Evolutionary conservation across 2,888 invertebrate genomes (phyloP), one percentile per base, ranked within the genome.

Genomic region (Diaperis boleti): DNA sequence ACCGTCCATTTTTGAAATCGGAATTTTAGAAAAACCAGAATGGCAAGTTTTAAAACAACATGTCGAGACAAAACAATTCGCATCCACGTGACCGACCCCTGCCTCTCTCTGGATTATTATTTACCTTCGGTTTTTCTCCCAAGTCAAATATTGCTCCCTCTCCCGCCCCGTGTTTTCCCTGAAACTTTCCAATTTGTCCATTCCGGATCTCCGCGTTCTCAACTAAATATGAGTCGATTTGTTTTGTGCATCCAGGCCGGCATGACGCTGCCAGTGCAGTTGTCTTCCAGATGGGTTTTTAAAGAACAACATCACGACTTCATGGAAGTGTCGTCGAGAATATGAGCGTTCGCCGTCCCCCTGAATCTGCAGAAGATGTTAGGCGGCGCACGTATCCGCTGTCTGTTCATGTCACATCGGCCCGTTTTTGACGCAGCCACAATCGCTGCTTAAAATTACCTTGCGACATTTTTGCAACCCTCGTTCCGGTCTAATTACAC

Each of bases 401-500:
- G 75, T 76, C 76, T 76, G 77, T 74, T 75, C 76, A 74, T 77
- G 78, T 77, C 76, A 75, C 71, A 70, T 64, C 63, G 70, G 73
- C 70, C 66, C 69, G 73, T 68, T 74, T 74, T 72, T 77, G 78
- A 77, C 75, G 73, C 71, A 74, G 72, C 73, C 74, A 77, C 77
- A 77, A 76, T 76, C 74, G 73, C 69, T 73, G 71, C 73, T 76
- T 74, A 74, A 76, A 77, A 77, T 78, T 77, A 74, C 77, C 76
- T 76, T 76, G 22, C 18, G 35, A 50, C 50, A 39, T 52, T 22
- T 26, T 10, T 37, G 13, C 26, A 3, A 11, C 20, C 42, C 22
- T 42, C 42, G 20, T n/a, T 11, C 42, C 42, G 41, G 42, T 55
- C 56, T 56, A 42, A 44, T 56, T 44, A 44, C 33, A 49, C 11